phyloP scores from a whole-genome alignment of 1,140 invertebrate genomes.

The Calosoma granatense region DNA sequence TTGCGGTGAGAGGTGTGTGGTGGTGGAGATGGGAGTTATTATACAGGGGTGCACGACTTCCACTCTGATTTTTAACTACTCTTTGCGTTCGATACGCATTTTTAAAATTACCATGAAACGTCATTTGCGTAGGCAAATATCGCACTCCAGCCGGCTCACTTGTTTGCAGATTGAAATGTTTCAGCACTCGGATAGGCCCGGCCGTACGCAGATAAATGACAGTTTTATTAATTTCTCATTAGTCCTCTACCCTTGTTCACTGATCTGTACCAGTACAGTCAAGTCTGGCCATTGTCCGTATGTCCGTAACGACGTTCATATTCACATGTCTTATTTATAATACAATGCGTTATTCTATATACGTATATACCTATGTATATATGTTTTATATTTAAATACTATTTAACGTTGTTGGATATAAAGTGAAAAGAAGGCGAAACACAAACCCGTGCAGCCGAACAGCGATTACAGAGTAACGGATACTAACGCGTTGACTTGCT shows the following conservation, averaged over 20 bases:
- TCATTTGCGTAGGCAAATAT: slow-evolving; percentile 23
- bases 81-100: slow-evolving; percentile 18
- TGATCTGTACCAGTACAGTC: no score
- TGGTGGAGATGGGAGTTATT: background rate
- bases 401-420: no score
- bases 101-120: slow-evolving; percentile 22
- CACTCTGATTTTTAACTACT: slow-evolving; percentile 18
- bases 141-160: slow-evolving; percentile 15
- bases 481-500: background rate
- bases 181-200: slow-evolving; percentile 24
- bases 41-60: slow-evolving; percentile 5
- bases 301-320: no score
- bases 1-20: background rate
- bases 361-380: no score
- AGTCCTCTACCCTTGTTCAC: slow-evolving; percentile 19
- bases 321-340: no score
- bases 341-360: no score
- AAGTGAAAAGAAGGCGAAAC: no score
- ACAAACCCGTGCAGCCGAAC: no score
- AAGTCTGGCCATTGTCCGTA: no score
- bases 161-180: slow-evolving; percentile 24
- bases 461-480: no score
- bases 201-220: slow-evolving; percentile 55
- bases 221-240: slow-evolving; percentile 62
- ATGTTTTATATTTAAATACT: no score